Base-by-base conservation (phyloP, 2,797 vertebrate species). In the Gymnoscopelus microlampas region DNA sequence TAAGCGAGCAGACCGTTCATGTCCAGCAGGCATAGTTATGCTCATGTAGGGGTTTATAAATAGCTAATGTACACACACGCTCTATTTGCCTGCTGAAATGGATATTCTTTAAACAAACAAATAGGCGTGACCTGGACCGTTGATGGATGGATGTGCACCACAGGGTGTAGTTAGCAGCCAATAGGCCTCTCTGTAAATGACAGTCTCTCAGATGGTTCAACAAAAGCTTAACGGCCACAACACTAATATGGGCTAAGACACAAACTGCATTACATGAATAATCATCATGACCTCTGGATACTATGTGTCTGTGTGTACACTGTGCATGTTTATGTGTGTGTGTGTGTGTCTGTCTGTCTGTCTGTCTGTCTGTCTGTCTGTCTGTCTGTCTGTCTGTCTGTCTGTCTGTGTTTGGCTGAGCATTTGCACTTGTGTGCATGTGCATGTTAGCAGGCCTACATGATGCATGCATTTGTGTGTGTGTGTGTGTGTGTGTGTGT, bases 101-200 rank as follows among this genome's bases (percentile, higher is more conserved):
- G 88, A 88, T 87, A 87, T 87, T 85, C 83, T 80, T 85, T 86
- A 87, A 85, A 85, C 72, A 85, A 89, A 88, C 85, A 90, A 88
- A 89, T 68, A 64, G 53, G 56, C 68, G 78, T 78, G 83, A 86
- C 71, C 76, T 8, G 32, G 13, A 8, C 53, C 5, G 53, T 0
- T 82, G 71, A 89, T 74, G 83, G 87, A 88, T 83, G 54, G 78
- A 70, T 57, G 68, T 44, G 11, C 59, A 57, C 83, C 80, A 76
- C 58, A 7, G 85, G 83, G 70, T 75, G 74, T 53, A 81, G 80
- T 85, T 79, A 73, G 78, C 3, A 1, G 58, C 68, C 61, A 79
- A 69, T 44, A 73, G 72, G 65, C 74, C 53, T 60, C 68, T 10
- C 69, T 76, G 60, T 79, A 81, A 88, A 80, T 47, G 80, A 68